phyloP scores from a whole-genome alignment of 2,113 vertebrate species.

The Mobula birostris region DNA sequence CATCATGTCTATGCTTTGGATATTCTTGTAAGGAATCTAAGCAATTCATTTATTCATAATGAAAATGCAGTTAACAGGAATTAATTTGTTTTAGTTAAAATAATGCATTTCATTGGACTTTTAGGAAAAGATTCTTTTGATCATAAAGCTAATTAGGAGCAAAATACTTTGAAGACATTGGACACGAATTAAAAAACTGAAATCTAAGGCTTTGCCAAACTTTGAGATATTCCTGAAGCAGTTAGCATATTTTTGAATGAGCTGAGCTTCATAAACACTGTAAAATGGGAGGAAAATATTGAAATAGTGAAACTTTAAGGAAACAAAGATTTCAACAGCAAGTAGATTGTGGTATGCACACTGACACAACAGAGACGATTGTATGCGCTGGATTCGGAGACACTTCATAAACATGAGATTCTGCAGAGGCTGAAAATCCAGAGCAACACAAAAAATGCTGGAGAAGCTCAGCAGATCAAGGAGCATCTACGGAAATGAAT shows the following conservation, averaged over 20 bases:
- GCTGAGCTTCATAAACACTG: not conserved
- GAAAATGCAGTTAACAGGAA: too few relatives aligned
- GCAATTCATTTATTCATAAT: not conserved
- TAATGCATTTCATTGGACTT: too few relatives aligned
- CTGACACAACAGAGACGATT: not conserved
- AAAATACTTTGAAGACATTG: not conserved
- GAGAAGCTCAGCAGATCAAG: too few relatives aligned
- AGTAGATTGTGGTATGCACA: not conserved
- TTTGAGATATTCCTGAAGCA: not conserved
- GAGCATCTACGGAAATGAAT: too few relatives aligned
- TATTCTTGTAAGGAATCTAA: slow-evolving; percentile 62
- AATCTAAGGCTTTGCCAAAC: not conserved
- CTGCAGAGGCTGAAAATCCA: too few relatives aligned
- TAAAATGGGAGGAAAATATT: not conserved
- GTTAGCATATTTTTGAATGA: not conserved
- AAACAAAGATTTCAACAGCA: not conserved
- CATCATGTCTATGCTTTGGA: slow-evolving; percentile 77
- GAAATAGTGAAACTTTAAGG: not conserved
- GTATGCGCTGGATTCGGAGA: too few relatives aligned
- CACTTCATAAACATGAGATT: too few relatives aligned
- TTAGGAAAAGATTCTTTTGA: too few relatives aligned
- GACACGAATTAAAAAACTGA: not conserved
- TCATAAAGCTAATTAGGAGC: not conserved
- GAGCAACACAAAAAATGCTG: too few relatives aligned
- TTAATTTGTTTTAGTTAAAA: too few relatives aligned